Evolutionary conservation across 2,888 invertebrate genomes (phyloP), one percentile per base, ranked within the genome.

Genomic region (Tholera decimalis): DNA sequence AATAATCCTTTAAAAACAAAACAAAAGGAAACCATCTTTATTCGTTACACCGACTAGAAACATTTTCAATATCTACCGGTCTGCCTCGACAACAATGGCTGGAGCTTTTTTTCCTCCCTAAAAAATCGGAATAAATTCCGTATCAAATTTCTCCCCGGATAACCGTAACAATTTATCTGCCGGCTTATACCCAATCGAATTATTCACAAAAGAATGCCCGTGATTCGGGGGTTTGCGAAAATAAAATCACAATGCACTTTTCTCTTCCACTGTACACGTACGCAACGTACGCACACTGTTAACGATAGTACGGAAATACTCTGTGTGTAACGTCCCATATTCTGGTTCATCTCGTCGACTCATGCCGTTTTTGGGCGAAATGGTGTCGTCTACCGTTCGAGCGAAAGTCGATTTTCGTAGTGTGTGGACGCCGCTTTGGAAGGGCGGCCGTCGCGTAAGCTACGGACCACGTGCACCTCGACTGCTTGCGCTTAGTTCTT

Each of bases 401-500:
- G 90, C 84, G 92, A 94, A 93, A 94, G 94, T 92, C 89, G 88
- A 89, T 90, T 92, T 93, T 94, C 89, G 91, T 89, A 89, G 87
- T 88, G 84, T 87, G 86, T 84, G 84, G 77, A 85, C 84, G 85
- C 69, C 91, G 89, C 91, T 92, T 91, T 92, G 92, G 94, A 91
- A 93, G 94, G 94, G 94, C 94, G 93, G 92, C 88, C 93, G 94
- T 90, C 92, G 92, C 91, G 92, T 94, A 94, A 93, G 94, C 93
- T 92, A 90, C 90, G 88, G 84, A 89, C 94, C 95, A 95, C 95
- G 95, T 95, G 95, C 94, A 91, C 89, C 89, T 90, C 92, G 89
- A 92, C 91, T 92, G 94, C 93, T 95, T 94, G 93, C 94, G 94
- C 90, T 91, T 91, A 91, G 95, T 95, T 95, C 94, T 94, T 94